Conservation (phyloP, 2,113 vertebrate genomes). For the Aramus guarauna region DNA sequence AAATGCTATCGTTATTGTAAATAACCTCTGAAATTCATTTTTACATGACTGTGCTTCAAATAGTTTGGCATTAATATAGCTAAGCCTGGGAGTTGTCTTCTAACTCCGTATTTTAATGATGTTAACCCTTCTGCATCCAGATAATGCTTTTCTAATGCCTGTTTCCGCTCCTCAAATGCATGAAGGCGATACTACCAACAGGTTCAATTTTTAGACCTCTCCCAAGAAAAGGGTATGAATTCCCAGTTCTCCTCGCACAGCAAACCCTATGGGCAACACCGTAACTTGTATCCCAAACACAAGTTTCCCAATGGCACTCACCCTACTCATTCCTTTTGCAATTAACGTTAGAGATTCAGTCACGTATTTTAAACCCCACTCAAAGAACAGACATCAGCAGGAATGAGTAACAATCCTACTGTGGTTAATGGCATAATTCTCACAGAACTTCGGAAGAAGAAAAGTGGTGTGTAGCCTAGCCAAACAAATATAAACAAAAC, state of each 20-base stretch:
- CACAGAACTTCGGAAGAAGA: background rate
- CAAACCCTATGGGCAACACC: background rate
- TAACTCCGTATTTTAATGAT: background rate
- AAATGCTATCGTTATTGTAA: background rate
- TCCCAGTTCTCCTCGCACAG: background rate
- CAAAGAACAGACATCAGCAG: slow-evolving; percentile 28
- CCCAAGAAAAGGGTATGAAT: background rate
- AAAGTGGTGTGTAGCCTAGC: background rate
- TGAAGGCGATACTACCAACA: background rate
- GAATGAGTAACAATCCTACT: background rate
- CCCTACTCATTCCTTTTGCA: background rate
- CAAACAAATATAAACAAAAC: slow-evolving; percentile 26
- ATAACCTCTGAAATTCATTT: slow-evolving; percentile 12
- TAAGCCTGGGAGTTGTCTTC: background rate
- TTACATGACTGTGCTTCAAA: background rate
- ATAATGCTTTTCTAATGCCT: background rate
- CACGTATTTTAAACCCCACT: slow-evolving; percentile 3
- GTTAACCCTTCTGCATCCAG: background rate
- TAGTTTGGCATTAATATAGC: background rate
- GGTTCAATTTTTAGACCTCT: background rate
- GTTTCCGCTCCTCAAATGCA: background rate
- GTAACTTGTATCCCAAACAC: background rate
- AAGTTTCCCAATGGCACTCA: background rate
- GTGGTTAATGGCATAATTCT: background rate
- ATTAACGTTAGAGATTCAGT: background rate